Percentiles rank a stretch among this genome's conserved stretches.
phyloP scores from a whole-genome alignment of 2,797 vertebrate genomes.

The Chelon auratus region DNA sequence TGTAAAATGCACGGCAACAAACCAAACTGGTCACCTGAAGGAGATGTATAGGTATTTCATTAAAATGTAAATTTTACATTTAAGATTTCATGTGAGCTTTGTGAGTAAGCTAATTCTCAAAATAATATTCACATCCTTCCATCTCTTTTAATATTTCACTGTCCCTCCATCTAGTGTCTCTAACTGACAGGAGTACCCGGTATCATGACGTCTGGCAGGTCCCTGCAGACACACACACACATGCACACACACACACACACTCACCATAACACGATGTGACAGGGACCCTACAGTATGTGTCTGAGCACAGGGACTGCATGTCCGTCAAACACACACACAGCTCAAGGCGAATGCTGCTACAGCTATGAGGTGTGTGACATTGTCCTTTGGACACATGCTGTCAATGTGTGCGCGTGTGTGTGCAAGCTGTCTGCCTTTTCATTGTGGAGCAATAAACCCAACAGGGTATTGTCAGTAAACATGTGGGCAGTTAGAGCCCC shows the following conservation, averaged over 20 bases:
- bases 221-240: slow-evolving; percentile 55
- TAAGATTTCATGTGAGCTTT: not conserved
- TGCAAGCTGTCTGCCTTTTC: slow-evolving; percentile 54
- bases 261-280: slow-evolving; percentile 80
- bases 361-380: slow-evolving; percentile 70
- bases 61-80: too few relatives aligned
- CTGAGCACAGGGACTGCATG: slow-evolving; percentile 72
- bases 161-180: slow-evolving; percentile 26
- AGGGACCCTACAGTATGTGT: slow-evolving; percentile 84
- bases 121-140: not conserved
- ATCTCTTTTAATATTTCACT: slow-evolving; percentile 3
- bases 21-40: too few relatives aligned
- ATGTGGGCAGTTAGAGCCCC: slow-evolving; percentile 51
- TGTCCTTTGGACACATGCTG: slow-evolving; percentile 72
- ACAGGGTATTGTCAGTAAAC: slow-evolving; percentile 69
- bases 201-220: slow-evolving; percentile 60
- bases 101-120: not conserved
- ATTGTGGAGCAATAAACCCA: slow-evolving; percentile 64
- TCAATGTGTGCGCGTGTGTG: slow-evolving; percentile 46
- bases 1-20: too few relatives aligned
- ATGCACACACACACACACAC: slow-evolving; percentile 51
- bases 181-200: slow-evolving; percentile 61
- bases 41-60: too few relatives aligned
- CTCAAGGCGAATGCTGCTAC: slow-evolving; percentile 64
- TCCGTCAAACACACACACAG: slow-evolving; percentile 71